phyloP scores from a whole-genome alignment of 2,888 invertebrate species.

The Euphydryas editha region DNA sequence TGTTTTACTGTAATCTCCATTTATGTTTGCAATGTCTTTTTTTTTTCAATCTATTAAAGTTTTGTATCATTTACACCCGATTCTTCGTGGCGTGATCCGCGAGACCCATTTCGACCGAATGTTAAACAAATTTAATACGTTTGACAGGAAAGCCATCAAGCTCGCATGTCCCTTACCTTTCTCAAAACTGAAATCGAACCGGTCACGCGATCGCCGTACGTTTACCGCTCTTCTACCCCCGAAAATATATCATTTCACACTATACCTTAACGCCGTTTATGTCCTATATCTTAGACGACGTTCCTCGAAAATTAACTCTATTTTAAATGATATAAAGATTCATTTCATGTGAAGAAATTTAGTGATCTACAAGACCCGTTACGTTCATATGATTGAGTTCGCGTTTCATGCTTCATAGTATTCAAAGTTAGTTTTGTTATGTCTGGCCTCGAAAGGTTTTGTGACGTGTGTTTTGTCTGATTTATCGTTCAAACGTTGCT shows the following conservation, averaged over 20 bases:
- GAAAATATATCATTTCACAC: constrained; percentile 78
- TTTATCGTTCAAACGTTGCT: constrained; percentile 58
- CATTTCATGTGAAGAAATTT: constrained; percentile 30
- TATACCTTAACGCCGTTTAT: constrained; percentile 70
- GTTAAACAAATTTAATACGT: constrained; percentile 42
- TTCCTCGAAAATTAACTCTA: constrained; percentile 54
- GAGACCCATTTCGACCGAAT: constrained; percentile 25
- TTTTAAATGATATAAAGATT: constrained; percentile 43
- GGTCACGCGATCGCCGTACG: constrained; percentile 64
- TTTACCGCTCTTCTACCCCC: constrained; percentile 56
- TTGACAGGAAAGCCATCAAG: constrained; percentile 53
- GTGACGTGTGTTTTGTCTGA: constrained; percentile 56
- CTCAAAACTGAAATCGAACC: constrained; percentile 60
- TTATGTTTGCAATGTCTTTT: background rate
- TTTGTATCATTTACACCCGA: background rate
- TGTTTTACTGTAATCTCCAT: background rate
- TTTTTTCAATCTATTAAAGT: background rate
- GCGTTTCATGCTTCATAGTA: constrained; percentile 55
- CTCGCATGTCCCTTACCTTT: constrained; percentile 63
- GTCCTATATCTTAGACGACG: constrained; percentile 43
- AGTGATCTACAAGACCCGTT: constrained; percentile 10
- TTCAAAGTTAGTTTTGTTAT: constrained; percentile 64
- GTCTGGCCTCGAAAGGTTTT: constrained; percentile 59
- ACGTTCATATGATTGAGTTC: constrained; percentile 67
- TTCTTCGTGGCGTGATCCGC: constrained; percentile 23